Percentiles rank a stretch among this genome's conserved stretches.
Evolutionary conservation across 1,140 invertebrate species (phyloP).

Genomic region (Uloborus diversus): DNA sequence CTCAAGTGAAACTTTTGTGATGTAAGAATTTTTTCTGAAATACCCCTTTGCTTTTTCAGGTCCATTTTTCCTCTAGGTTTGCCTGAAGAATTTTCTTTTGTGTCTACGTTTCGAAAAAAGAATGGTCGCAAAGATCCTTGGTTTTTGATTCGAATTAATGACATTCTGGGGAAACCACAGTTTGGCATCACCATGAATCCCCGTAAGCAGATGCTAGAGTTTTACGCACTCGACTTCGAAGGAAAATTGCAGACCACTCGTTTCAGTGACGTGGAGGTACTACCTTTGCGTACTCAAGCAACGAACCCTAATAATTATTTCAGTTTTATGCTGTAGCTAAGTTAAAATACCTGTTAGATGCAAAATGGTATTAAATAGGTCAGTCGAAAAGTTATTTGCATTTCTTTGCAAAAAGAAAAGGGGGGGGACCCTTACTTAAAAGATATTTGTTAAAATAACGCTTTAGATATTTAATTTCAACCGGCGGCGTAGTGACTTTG

Average conservation of each 20-base stretch:
- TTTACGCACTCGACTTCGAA: slow-evolving; percentile 71
- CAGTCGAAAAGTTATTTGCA: too few species aligned
- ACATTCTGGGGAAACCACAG: slow-evolving; percentile 71
- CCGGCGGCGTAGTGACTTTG: too few species aligned
- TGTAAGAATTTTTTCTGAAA: too few species aligned
- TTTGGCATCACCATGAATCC: slow-evolving; percentile 78
- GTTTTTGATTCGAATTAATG: slow-evolving; percentile 75
- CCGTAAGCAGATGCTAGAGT: slow-evolving; percentile 71
- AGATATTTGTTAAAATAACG: too few species aligned
- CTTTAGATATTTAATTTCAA: too few species aligned
- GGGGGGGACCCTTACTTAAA: too few species aligned
- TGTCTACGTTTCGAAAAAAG: slow-evolving; percentile 73
- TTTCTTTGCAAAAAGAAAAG: too few species aligned
- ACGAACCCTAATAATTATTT: neutral
- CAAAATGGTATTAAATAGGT: too few species aligned
- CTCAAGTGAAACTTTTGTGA: too few species aligned
- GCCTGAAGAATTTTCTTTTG: slow-evolving; percentile 77
- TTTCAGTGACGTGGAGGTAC: slow-evolving; percentile 71
- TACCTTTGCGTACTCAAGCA: too few species aligned
- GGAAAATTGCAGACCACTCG: slow-evolving; percentile 71
- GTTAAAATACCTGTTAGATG: neutral
- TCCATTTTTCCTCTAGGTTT: slow-evolving; percentile 74
- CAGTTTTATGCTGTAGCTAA: neutral
- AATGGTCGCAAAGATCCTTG: slow-evolving; percentile 73
- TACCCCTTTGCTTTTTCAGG: slow-evolving; percentile 67